phyloP scores from a whole-genome alignment of 30 jellyfish, hydroid and myxozoan genomes.

The Chrysaora quinquecirrha region DNA sequence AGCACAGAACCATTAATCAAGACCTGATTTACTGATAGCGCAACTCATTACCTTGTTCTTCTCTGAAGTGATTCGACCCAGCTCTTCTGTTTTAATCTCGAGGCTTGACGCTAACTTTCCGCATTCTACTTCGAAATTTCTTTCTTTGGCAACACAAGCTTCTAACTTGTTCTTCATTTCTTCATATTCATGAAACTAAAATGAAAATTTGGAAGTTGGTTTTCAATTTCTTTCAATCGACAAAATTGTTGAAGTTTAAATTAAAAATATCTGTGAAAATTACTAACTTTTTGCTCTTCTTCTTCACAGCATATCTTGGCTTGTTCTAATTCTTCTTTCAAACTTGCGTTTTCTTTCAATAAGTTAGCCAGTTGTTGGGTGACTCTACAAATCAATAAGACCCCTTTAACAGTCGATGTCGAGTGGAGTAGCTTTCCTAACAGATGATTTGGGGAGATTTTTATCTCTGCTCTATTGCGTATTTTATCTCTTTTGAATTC shows the following conservation, averaged over 20 bases:
- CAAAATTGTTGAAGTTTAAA: too few species aligned
- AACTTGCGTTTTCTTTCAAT: constrained; percentile 11
- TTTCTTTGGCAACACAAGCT: neutral
- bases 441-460: too few species aligned
- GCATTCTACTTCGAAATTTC: neutral
- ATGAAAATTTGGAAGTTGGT: too few species aligned
- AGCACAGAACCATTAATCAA: too few species aligned
- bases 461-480: too few species aligned
- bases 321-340: constrained; percentile 11
- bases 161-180: neutral
- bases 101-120: neutral
- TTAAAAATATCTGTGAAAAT: too few species aligned
- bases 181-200: neutral
- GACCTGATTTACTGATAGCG: too few species aligned
- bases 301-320: constrained; percentile 3
- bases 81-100: neutral
- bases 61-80: neutral
- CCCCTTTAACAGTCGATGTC: too few species aligned
- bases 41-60: neutral
- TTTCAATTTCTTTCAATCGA: too few species aligned
- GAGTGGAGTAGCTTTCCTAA: too few species aligned
- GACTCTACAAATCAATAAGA: too few species aligned
- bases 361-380: neutral
- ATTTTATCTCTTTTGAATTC: too few species aligned
- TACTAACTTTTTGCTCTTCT: constrained; percentile 24